Base-by-base conservation (phyloP, 2,888 invertebrate genomes). In the Drosophila nigricruria region DNA sequence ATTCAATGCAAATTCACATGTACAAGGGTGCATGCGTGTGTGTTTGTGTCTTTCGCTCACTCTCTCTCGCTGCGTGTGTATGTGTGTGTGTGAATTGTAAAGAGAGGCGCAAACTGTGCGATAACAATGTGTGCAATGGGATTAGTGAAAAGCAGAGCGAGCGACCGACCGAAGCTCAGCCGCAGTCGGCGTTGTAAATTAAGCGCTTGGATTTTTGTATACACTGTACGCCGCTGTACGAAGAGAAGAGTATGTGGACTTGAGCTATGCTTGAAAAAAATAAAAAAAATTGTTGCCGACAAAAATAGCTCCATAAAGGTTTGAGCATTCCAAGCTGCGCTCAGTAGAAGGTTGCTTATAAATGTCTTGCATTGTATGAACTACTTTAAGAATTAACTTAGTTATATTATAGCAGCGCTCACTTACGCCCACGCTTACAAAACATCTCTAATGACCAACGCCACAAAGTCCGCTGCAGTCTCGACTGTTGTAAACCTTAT, bases 1-100 rank as follows among this genome's bases (percentile, higher is more conserved):
- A 85, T 85, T 81, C 84, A 87, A 75, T 77, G 87, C 79, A 72
- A 87, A 86, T 73, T 67, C 58, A 63, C 67, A 63, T n/a, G 62
- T 62, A 56, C 66, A 61, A 1, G n/a, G 12, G 30, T 40, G 27
- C 16, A n/a, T 30, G 30, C 10, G 5, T 16, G 5, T 4, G 25
- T 47, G 34, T 42, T 20, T 8, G 23, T n/a, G 23, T 5, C n/a
- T 27, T 9, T 2, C 25, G 10, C n/a, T n/a, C 45, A n/a, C n/a
- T 18, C 25, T 16, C 47, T 47, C 25, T 12, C 10, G 20, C 12
- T 25, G 25, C 50, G 18, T 18, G 42, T 45, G 52, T 49, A 18
- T 27, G 20, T 14, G 18, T 38, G 34, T 16, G 32, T 6, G 36
- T 32, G 25, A 23, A 16, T 20, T n/a, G 12, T 10, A 40, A 30